Evolutionary conservation across 2,888 invertebrate species (phyloP).

Genomic region (Lycaena phlaeas): DNA sequence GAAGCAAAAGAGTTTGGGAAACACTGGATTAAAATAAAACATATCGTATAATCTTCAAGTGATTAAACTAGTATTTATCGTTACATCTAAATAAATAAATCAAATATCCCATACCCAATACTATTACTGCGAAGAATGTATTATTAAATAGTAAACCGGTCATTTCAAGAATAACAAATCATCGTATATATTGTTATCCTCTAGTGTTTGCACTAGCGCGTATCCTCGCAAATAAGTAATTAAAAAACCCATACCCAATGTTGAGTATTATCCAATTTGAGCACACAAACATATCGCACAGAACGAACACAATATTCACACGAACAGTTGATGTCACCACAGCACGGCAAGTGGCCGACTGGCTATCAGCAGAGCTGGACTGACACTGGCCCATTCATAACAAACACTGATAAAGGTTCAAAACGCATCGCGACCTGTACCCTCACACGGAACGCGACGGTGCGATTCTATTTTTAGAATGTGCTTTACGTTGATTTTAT

Average conservation of each 20-base stretch:
- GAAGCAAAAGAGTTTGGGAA: too few relatives aligned
- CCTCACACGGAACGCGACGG: constrained; percentile 11
- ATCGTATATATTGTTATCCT: too few relatives aligned
- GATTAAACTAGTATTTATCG: too few relatives aligned
- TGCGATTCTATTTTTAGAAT: neutral
- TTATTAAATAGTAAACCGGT: too few relatives aligned
- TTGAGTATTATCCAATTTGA: neutral
- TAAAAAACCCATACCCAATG: constrained; percentile 1
- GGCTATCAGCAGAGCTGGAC: constrained; percentile 20
- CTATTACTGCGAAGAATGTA: too few relatives aligned
- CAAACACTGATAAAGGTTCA: constrained; percentile 24
- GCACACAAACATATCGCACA: constrained; percentile 10
- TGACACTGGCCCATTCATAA: constrained; percentile 27
- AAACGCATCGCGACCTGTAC: constrained; percentile 22
- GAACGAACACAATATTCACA: constrained; percentile 10
- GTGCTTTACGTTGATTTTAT: neutral
- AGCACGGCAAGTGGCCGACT: constrained; percentile 17
- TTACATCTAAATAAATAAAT: too few relatives aligned
- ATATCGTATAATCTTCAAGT: too few relatives aligned
- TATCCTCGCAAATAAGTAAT: too few relatives aligned
- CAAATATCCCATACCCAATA: too few relatives aligned
- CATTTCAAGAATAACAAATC: too few relatives aligned
- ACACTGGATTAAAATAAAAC: too few relatives aligned
- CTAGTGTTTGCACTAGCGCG: too few relatives aligned
- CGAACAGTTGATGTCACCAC: constrained; percentile 11